Base-by-base conservation (phyloP, 2,888 invertebrate species). In the Sipha maydis region DNA sequence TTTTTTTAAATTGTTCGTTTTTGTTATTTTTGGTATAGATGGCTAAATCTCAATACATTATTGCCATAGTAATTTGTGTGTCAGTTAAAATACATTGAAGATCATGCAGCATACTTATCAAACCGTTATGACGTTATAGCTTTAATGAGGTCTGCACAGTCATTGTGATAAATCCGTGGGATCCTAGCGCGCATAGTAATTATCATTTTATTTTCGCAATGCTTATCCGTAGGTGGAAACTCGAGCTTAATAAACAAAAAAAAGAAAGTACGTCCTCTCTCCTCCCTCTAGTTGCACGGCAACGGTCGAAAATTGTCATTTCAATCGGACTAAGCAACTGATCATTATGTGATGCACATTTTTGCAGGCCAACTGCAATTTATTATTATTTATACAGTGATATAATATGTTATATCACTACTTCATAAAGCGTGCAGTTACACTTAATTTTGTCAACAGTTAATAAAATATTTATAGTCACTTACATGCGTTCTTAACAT, bases 121-220 rank as follows among this genome's bases (percentile, higher is more conserved):
- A 86, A 86, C 75, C 80, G 88, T 88, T 88, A 82, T 82, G 75
- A 82, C 75, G 80, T 80, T 75, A 75, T 75, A 28, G n/a, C 41
- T 73, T 41, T 88, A 82, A 88, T 82, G 88, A 88, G 76, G 75
- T 88, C 82, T 82, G 80, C 75, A 75, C 76, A 82, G 82, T 88
- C 80, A 88, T 88, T 80, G 88, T 88, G 75, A 80, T 88, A 61
- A 25, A 88, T 88, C 88, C 88, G 75, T 88, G 88, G 88, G 88
- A 88, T 76, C 86, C 75, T 54, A 75, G 88, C 61, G 82, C 86
- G 73, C 71, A 38, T 61, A 82, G 88, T 88, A 76, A 88, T 88
- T 88, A 88, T 88, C 56, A 34, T 80, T 80, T 86, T 73, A 79
- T 86, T 88, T 88, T 88, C 76, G 88, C 82, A 88, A 88, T 48